Evolutionary conservation across 2,113 vertebrate genomes (phyloP), one percentile per base, ranked within the genome.

Genomic region (Lampris megalopsis): DNA sequence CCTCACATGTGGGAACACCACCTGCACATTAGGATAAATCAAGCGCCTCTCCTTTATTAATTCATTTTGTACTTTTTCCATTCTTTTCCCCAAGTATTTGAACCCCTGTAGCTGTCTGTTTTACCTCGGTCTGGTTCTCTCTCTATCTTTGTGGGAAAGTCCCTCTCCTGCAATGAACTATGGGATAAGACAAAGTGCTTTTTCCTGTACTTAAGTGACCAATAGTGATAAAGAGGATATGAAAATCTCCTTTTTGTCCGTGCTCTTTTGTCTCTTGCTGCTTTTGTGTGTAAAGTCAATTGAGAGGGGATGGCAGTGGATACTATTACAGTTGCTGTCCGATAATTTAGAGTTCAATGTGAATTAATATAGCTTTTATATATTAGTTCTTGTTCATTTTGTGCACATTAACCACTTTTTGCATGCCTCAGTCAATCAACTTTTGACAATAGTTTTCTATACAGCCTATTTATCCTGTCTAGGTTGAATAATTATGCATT

Each of bases 151-250:
- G 85, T 71, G 64, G 67, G 77, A 83, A 62, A 69, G 77, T 86
- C 24, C 24, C 24, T 24, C 84, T 90, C 86, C 86, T 82, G 1
- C 57, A 9, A 63, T 72, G 66, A 90, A 61, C 7, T 82, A 71
- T 82, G 69, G 73, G 82, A 84, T 86, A 80, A 61, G 45, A 89
- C 70, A 65, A 85, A 75, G 70, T 62, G 9, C 42, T 71, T 78
- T 89, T 77, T 81, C 85, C 89, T 89, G 73, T 86, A 82, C 81
- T 74, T 76, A 82, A 83, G 47, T 84, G 83, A 88, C 80, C 81
- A 82, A 85, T 88, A 87, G 74, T 75, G 84, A 80, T 85, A 91
- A 89, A 90, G 38, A 89, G 71, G 11, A 84, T 47, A 60, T 71
- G 70, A 50, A 89, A 76, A 73, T 70, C 71, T 40, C 38, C 57